phyloP scores from a whole-genome alignment of 2,888 invertebrate species.

The Sesamia inferens region DNA sequence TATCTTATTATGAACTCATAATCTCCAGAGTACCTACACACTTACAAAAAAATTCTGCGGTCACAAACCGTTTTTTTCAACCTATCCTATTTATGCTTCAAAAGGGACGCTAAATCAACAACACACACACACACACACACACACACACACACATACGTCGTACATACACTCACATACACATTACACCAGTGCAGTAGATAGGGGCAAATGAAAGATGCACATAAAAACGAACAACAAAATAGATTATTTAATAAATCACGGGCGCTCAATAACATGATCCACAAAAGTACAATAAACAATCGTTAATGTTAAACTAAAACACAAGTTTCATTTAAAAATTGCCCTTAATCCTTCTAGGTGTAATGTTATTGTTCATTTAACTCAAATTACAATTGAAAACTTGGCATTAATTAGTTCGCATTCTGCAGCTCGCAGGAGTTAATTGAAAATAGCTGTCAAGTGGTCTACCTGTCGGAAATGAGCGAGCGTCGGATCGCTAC shows the following conservation, averaged over 20 bases:
- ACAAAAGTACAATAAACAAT: background rate
- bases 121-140: too few species aligned
- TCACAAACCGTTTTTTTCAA: background rate
- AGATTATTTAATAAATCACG: too few species aligned
- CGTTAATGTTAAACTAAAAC: background rate
- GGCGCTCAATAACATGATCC: too few species aligned
- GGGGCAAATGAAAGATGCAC: too few species aligned
- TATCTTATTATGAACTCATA: too few species aligned
- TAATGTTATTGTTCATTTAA: slow-evolving; percentile 25
- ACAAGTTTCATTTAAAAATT: background rate
- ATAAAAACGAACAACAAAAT: background rate
- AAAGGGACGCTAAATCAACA: background rate
- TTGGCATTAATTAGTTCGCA: slow-evolving; percentile 40
- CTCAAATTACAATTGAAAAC: slow-evolving; percentile 43
- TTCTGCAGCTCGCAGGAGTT: slow-evolving; percentile 47
- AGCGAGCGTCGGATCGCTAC: slow-evolving; percentile 60
- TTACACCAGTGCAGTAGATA: background rate
- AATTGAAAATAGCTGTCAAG: slow-evolving; percentile 75
- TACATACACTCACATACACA: background rate
- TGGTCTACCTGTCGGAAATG: slow-evolving; percentile 64
- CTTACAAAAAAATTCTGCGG: background rate
- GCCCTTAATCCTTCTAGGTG: background rate
- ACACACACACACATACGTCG: too few species aligned
- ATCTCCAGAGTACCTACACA: background rate
- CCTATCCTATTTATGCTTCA: too few species aligned